Conservation (phyloP, 2,888 invertebrate species). For the Leucophora obtusa region DNA sequence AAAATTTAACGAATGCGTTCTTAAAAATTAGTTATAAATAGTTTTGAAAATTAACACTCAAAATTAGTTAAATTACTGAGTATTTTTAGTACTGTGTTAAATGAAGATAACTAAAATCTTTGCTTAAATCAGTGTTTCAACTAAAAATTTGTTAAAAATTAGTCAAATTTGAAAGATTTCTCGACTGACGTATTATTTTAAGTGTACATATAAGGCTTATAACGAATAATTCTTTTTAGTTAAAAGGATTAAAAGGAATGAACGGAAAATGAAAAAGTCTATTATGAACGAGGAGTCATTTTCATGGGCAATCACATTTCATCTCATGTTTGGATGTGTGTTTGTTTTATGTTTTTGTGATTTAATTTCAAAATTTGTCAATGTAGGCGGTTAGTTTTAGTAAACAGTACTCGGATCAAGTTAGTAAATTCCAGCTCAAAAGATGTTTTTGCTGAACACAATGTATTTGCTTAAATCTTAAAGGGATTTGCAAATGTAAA, state of each 20-base stretch:
- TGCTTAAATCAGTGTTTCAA: too few species aligned
- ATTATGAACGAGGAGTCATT: background rate
- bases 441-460: background rate
- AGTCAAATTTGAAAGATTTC: too few species aligned
- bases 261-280: constrained; percentile 21
- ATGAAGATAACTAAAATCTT: too few species aligned
- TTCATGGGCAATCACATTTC: background rate
- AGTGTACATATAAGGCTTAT: constrained; percentile 75
- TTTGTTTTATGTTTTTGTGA: constrained; percentile 52
- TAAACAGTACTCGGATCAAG: constrained; percentile 66
- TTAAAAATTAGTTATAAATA: too few species aligned
- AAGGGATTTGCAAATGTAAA: constrained; percentile 42
- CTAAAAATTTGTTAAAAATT: too few species aligned
- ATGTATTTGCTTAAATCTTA: background rate
- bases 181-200: too few species aligned
- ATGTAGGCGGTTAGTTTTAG: constrained; percentile 65
- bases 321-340: background rate
- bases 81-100: too few species aligned
- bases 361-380: constrained; percentile 66
- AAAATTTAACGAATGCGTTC: too few species aligned
- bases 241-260: constrained; percentile 68
- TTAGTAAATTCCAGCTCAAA: too few species aligned
- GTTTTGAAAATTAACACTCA: too few species aligned
- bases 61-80: too few species aligned
- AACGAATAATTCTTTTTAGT: constrained; percentile 73